Evolutionary conservation across 2,888 invertebrate genomes (phyloP).

Genomic region (Lobophora halterata): DNA sequence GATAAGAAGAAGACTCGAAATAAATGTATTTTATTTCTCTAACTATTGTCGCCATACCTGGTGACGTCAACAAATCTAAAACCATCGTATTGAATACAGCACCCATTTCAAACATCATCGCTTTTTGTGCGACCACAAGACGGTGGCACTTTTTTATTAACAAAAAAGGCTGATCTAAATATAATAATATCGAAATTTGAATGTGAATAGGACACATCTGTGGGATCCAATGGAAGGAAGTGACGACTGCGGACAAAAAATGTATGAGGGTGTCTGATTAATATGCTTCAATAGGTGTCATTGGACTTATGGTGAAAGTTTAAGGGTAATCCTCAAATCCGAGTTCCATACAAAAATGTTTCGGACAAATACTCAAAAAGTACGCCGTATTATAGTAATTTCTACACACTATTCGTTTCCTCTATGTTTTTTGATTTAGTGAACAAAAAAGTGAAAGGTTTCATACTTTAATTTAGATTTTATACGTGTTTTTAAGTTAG

Average conservation of each 20-base stretch:
- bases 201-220: slow-evolving; percentile 67
- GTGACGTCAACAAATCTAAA: slow-evolving; percentile 8
- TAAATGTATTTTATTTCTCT: no score
- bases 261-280: slow-evolving; percentile 49
- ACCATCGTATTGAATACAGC: slow-evolving; percentile 7
- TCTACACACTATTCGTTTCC: no score
- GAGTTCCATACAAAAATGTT: no score
- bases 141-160: slow-evolving; percentile 36
- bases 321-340: no score
- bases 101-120: slow-evolving; percentile 10
- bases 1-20: no score
- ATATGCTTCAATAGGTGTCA: slow-evolving; percentile 28
- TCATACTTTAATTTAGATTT: no score
- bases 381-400: no score
- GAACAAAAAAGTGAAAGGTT: no score
- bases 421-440: no score
- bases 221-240: slow-evolving; percentile 57
- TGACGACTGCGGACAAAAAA: slow-evolving; percentile 50
- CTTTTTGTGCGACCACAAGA: slow-evolving; percentile 27
- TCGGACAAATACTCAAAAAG: no score
- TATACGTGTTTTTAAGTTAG: no score
- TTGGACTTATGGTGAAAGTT: slow-evolving; percentile 19
- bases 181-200: slow-evolving; percentile 65
- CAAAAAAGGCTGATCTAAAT: slow-evolving; percentile 64
- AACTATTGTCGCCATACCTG: no score